Evolutionary conservation across 1,140 invertebrate genomes (phyloP).

Genomic region (Cyrtorhinus lividipennis): DNA sequence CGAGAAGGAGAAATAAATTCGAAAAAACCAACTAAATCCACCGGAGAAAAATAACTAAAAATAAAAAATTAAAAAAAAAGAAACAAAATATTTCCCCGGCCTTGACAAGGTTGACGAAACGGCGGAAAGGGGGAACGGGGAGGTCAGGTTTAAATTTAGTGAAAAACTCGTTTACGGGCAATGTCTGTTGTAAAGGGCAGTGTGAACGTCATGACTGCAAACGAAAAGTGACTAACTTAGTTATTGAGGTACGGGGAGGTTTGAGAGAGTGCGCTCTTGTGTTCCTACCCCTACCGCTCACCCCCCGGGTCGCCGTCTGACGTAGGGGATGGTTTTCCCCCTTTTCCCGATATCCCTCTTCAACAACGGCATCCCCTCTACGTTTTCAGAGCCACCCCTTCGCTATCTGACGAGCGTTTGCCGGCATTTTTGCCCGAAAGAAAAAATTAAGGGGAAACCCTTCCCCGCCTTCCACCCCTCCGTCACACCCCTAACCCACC

Average conservation of each 20-base stretch:
- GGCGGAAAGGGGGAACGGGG: background rate
- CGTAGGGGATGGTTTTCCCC: slow-evolving; percentile 10
- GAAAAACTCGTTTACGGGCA: slow-evolving; percentile 12
- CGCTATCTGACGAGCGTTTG: too few species aligned
- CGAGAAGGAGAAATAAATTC: background rate
- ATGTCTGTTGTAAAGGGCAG: slow-evolving; percentile 20
- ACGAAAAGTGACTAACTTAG: slow-evolving; percentile 28
- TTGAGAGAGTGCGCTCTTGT: slow-evolving; percentile 8
- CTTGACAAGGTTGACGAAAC: background rate
- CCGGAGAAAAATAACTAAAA: slow-evolving; percentile 1
- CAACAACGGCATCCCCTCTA: background rate
- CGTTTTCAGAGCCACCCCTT: too few species aligned
- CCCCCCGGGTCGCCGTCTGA: background rate
- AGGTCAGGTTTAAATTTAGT: slow-evolving; percentile 5
- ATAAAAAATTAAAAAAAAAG: background rate
- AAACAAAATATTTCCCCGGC: background rate
- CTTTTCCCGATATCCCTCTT: too few species aligned
- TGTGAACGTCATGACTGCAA: slow-evolving; percentile 20
- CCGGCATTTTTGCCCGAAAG: too few species aligned
- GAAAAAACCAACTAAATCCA: slow-evolving; percentile 13
- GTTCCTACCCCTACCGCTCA: slow-evolving; percentile 14
- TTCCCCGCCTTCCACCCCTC: too few species aligned
- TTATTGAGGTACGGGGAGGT: slow-evolving; percentile 22
- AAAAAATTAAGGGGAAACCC: too few species aligned
- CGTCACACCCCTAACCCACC: too few species aligned